Base-by-base conservation (phyloP, 2,888 invertebrate genomes). In the Eledone cirrhosa region DNA sequence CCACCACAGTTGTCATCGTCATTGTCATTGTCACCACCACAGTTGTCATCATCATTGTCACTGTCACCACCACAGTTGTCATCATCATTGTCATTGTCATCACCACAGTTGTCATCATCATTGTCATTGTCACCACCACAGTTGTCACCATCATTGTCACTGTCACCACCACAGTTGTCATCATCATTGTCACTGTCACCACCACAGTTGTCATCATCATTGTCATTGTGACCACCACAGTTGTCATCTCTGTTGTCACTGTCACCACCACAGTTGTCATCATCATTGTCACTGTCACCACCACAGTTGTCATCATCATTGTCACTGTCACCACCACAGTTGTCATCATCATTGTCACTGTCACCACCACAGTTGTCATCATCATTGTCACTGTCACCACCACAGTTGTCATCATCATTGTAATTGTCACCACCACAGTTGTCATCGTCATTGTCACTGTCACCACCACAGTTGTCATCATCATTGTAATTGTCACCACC, bases 81-180 rank as follows among this genome's bases (percentile, higher is more conserved):
- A 53, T 53, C 53, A 53, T 53, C 53, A 53, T 53, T n/a, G n/a
- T 53, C 53, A 53, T 53, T n/a, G n/a, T 53, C 53, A 53, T 53
- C 53, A 53, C 1, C 53, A 53, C 1, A 19, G n/a, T 2, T n/a
- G n/a, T 2, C 53, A 53, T 2, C 53, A 53, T 2, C 53, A 53
- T 2, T n/a, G n/a, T 53, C 53, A 3, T 53, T 4, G 4, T 53
- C 53, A 4, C n/a, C 53, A 53, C n/a, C 53, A 53, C n/a, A 19
- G n/a, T 2, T n/a, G n/a, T 53, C 5, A 53, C n/a, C 53, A 53
- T 53, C 53, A 53, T 53, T n/a, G n/a, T 53, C 53, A 3, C n/a
- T n/a, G n/a, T 53, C 53, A 4, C n/a, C 53, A 4, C n/a, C 53
- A 53, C n/a, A 19, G 2, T 53, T n/a, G n/a, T 53, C 53, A 53